phyloP scores from a whole-genome alignment of 2,888 invertebrate genomes.

The Cerceris rybyensis region DNA sequence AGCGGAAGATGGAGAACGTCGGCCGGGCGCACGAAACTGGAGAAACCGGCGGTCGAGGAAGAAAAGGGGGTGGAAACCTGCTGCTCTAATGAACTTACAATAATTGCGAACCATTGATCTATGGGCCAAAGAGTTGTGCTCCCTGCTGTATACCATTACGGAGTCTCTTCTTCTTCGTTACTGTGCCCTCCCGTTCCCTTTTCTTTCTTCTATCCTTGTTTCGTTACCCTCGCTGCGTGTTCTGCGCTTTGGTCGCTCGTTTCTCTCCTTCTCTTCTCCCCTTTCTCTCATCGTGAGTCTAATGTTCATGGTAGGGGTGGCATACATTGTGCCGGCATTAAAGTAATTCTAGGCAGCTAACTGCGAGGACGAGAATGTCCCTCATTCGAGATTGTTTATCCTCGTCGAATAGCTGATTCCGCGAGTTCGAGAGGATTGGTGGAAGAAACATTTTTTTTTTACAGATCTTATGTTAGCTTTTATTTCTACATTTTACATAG shows the following conservation, averaged over 20 bases:
- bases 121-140: conserved; percentile 79
- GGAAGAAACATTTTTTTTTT: background rate
- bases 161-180: conserved; percentile 60
- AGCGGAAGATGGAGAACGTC: conserved; percentile 52
- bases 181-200: conserved; percentile 45
- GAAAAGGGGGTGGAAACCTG: conserved; percentile 60
- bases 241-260: conserved; percentile 17
- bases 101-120: conserved; percentile 82
- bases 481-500: background rate
- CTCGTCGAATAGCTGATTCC: conserved; percentile 35
- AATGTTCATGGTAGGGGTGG: conserved; percentile 73
- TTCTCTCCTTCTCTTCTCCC: conserved; percentile 17
- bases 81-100: conserved; percentile 81
- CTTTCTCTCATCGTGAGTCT: conserved; percentile 52
- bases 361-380: conserved; percentile 57
- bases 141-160: conserved; percentile 72
- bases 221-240: conserved; percentile 18
- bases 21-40: conserved; percentile 36
- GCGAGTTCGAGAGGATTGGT: background rate
- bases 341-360: conserved; percentile 73
- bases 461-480: too few relatives aligned
- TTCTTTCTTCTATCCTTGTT: conserved; percentile 1
- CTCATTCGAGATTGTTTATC: conserved; percentile 65
- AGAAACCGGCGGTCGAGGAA: conserved; percentile 33
- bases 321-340: conserved; percentile 76